These are phyloP conservation scores for Sinodicranocentrus sp. DNA, from an alignment of 2,888 invertebrate genomes.

Conservation along the genomic window DNA sequence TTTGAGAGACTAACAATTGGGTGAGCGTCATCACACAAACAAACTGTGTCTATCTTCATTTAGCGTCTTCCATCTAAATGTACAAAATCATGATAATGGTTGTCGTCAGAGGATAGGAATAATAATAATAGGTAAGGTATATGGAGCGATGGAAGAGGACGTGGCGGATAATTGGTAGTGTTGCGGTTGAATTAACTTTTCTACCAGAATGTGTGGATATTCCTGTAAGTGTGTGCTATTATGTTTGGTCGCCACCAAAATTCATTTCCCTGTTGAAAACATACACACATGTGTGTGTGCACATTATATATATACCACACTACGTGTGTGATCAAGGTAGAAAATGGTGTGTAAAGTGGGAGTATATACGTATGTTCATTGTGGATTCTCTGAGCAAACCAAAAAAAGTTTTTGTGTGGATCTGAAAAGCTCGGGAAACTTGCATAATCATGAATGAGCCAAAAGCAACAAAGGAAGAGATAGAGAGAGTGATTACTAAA, in stretches of 20 bases:
- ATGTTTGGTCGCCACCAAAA: background rate
- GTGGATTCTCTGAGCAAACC: background rate
- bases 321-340: too few species aligned
- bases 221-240: background rate
- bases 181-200: slow-evolving; percentile 17
- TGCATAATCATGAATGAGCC: slow-evolving; percentile 33
- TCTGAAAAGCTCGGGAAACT: background rate
- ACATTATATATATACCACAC: too few species aligned
- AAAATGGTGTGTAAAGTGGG: too few species aligned
- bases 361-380: too few species aligned
- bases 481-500: slow-evolving; percentile 15
- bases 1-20: too few species aligned
- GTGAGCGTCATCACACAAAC: too few species aligned
- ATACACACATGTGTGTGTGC: too few species aligned
- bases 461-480: slow-evolving; percentile 4
- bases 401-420: background rate
- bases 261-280: too few species aligned
- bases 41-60: too few species aligned
- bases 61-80: too few species aligned
- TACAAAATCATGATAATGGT: background rate
- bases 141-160: background rate
- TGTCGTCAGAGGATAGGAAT: slow-evolving; percentile 9
- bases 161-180: slow-evolving; percentile 19
- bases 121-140: slow-evolving; percentile 8
- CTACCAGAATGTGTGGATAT: background rate